A percentile compares a stretch with the other conserved stretches of the same genome.
Evolutionary conservation across 2,113 vertebrate genomes (phyloP).

Genomic region (Oostethus manadensis): DNA sequence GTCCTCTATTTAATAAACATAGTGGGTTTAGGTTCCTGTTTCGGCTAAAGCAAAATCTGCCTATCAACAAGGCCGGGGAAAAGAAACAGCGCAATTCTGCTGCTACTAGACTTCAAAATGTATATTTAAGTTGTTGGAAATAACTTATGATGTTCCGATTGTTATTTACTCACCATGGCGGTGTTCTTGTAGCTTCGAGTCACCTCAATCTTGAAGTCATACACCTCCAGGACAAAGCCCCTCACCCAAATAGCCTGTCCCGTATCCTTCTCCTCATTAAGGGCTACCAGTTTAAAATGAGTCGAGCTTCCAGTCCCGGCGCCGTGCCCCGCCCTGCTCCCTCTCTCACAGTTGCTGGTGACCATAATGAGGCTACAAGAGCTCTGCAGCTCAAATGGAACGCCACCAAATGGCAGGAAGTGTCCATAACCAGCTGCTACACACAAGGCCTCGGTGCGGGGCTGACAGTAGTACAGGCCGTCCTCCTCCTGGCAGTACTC

Average conservation of each 20-base stretch:
- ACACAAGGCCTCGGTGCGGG: constrained; percentile 84
- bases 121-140: no score
- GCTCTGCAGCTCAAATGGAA: constrained; percentile 91
- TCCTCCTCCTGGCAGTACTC: constrained; percentile 87
- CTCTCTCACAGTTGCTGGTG: constrained; percentile 69
- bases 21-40: no score
- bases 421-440: constrained; percentile 87
- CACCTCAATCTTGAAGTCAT: constrained; percentile 85
- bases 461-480: constrained; percentile 82
- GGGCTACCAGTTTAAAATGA: constrained; percentile 76
- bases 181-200: constrained; percentile 92
- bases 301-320: constrained; percentile 62
- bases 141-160: background rate
- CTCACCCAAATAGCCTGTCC: constrained; percentile 92
- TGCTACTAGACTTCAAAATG: no score
- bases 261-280: constrained; percentile 89
- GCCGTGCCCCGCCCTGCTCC: constrained; percentile 8
- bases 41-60: no score
- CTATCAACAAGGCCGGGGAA: no score
- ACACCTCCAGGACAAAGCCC: constrained; percentile 84
- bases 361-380: constrained; percentile 84
- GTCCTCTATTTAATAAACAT: no score
- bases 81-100: no score
- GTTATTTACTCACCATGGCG: constrained; percentile 78
- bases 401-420: constrained; percentile 85